Evolutionary conservation across 2,888 invertebrate species (phyloP), one percentile per base, ranked within the genome.

Genomic region (Drosophila emarginata): DNA sequence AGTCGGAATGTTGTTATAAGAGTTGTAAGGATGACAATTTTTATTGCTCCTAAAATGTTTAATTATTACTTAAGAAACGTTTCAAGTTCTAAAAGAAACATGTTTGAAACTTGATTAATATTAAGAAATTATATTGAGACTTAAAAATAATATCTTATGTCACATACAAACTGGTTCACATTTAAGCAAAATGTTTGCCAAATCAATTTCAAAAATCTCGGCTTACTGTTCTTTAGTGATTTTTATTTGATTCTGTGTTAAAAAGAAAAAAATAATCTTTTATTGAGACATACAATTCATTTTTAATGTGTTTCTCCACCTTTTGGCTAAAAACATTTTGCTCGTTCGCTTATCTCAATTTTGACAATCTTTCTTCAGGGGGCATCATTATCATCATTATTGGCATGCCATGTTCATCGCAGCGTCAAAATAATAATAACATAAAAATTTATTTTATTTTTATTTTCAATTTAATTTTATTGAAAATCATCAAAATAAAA

Each of bases 401-500:
- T 57, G 58, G 26, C 15, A 37, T 36, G 45, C 45, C 45, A 45
- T 45, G 45, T 45, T 45, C 11, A 11, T 11, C 53, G 66, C 69
- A 77, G 82, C 88, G 82, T 87, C 80, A 82, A 85, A 80, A 87
- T 82, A 82, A 82, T 86, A 80, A 85, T 88, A 85, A 71, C 85
- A 77, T 85, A 79, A 82, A 88, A 76, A 18, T 87, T 88, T 82
- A 87, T 87, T 88, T 87, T 85, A 88, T 89, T 85, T 89, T 89
- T 87, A 88, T 88, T 88, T 88, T 88, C 89, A 88, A 89, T 89
- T 87, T 89, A 87, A 75, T 80, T 82, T 89, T 85, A 85, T 88
- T 89, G 77, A 80, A 88, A 85, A 87, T 88, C 82, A 85, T 87
- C 79, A 64, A 64, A 45, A 18, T 45, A 58, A 0, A 26, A 4